Evolutionary conservation across 2,888 invertebrate species (phyloP), one percentile per base, ranked within the genome.

Genomic region (Papilio elwesi): DNA sequence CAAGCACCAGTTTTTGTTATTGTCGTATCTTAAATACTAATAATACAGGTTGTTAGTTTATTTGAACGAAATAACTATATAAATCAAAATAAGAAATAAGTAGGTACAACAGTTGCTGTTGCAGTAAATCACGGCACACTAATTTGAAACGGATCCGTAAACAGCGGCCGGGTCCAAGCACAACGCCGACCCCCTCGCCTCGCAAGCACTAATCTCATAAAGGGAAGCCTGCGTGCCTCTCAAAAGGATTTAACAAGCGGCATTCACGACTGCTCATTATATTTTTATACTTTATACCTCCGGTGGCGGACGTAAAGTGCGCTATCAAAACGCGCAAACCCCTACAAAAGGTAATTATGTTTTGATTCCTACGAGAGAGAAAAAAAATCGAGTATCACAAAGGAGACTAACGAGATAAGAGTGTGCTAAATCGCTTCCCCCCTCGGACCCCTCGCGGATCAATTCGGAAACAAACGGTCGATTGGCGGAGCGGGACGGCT

Each of bases 261-360:
- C 87, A 90, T 91, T 91, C 92, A 90, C 88, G 82, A 83, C 83
- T 87, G 83, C 90, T 93, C 93, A 93, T 93, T 93, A 93, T 93
- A 93, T 93, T 92, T 93, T 93, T 93, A 93, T 93, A 92, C 91
- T 91, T 91, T 90, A 91, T 91, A 90, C 90, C 87, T 87, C 85
- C 84, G 85, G 85, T 87, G 87, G 84, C 83, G 80, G 84, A 85
- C 91, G 88, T 92, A 91, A 91, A 93, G 90, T 91, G 91, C 89
- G 86, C 92, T 92, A 93, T 92, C 93, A 91, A 90, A 93, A 92
- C 92, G 89, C 91, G 91, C 90, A 88, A 91, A 91, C 90, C 91
- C 90, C 90, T 92, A 93, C 93, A 93, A 93, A 93, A 92, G 93
- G 93, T 93, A 93, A 93, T 93, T 93, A 93, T 93, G 93, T 93